Evolutionary conservation across 2,797 vertebrate species (phyloP), one percentile per base, ranked within the genome.

Genomic region (Toxotes lorentzi): DNA sequence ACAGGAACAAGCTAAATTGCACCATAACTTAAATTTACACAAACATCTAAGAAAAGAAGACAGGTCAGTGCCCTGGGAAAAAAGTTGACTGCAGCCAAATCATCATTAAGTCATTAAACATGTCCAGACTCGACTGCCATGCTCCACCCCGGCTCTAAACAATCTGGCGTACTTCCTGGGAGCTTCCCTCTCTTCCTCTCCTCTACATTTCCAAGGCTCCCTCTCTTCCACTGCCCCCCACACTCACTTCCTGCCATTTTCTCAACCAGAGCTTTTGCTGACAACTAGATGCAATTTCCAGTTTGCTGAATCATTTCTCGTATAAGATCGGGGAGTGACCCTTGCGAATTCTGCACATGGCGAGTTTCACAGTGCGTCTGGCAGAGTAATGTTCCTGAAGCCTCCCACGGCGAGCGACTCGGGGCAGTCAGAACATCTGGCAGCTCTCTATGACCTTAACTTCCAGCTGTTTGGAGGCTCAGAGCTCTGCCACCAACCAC

Each of bases 401-500:
- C 80, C 82, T 89, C 89, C 85, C 81, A 85, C 77, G 5, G 78
- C 4, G 61, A 83, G 56, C 13, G 12, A 54, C 71, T 78, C 34
- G 16, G 62, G 27, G 69, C 72, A 62, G 68, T 50, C 70, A 62
- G 82, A 91, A 93, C 91, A 93, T 93, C 91, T 93, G 91, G 88
- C 85, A 80, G 86, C 80, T 89, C 85, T 86, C 84, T 73, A 0
- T 87, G 89, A 90, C 89, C 88, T 81, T 76, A 78, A 86, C 84
- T 79, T 85, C 86, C 89, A 93, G 89, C 90, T 91, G 91, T 90
- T 91, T 76, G 68, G 68, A 77, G 77, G 60, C 34, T 94, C 82
- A 91, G 89, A 84, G 92, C 88, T 76, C 70, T 78, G 90, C 87
- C 81, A 82, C 88, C 86, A 76, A 91, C 90, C 91, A 92, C 88